These are phyloP conservation scores for Morelia viridis DNA, from an alignment of 2,797 vertebrate genomes.

Conservation along the genomic window DNA sequence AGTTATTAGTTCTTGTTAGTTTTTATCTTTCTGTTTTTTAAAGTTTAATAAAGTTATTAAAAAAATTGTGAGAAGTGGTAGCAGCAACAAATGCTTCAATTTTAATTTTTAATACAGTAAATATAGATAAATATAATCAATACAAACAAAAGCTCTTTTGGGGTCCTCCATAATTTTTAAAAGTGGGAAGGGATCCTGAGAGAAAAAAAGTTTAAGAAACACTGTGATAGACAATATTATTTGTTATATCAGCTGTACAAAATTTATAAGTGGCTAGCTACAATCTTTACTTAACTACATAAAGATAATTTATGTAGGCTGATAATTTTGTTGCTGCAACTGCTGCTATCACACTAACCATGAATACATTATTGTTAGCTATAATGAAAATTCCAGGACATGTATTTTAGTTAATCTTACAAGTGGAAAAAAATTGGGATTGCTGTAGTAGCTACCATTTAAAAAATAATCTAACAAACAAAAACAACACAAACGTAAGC, in stretches of 20 bases:
- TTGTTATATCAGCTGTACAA: neutral
- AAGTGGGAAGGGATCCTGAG: no score
- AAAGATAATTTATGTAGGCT: slow-evolving; percentile 54
- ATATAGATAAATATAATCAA: no score
- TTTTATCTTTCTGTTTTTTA: no score
- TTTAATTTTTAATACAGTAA: no score
- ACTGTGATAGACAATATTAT: neutral
- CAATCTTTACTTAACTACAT: slow-evolving; percentile 45
- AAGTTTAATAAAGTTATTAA: no score
- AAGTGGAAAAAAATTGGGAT: neutral
- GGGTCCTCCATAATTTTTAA: no score
- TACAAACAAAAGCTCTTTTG: no score
- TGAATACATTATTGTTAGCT: slow-evolving; percentile 70
- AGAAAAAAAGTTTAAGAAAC: no score
- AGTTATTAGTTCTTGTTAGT: no score
- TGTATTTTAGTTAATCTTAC: slow-evolving; percentile 65
- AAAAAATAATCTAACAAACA: slow-evolving; percentile 4
- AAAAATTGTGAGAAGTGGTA: no score
- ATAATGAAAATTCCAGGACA: slow-evolving; percentile 74
- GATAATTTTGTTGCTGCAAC: slow-evolving; percentile 54
- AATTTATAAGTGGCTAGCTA: slow-evolving; percentile 4
- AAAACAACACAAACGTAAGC: no score
- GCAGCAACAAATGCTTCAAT: no score
- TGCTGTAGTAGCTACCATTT: slow-evolving; percentile 35
- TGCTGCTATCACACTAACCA: slow-evolving; percentile 53